phyloP scores from a whole-genome alignment of 30 jellyfish, hydroid and myxozoan species.

The Aurelia coerulea region DNA sequence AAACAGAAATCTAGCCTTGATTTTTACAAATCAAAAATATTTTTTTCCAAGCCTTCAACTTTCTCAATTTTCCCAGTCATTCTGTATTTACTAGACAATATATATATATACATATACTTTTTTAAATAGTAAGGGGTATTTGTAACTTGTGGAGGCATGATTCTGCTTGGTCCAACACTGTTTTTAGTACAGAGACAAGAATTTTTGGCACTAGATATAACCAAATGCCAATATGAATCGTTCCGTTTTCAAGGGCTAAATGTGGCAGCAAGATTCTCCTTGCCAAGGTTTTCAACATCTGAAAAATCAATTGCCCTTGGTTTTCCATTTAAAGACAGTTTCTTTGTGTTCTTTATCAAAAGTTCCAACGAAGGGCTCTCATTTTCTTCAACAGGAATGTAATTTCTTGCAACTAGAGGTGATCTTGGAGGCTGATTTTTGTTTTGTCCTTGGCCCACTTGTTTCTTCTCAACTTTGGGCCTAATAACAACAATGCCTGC shows the following conservation, averaged over 20 bases:
- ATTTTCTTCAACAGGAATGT: slow-evolving; percentile 25
- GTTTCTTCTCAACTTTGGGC: not conserved
- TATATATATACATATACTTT: too few species aligned
- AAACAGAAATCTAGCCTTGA: too few species aligned
- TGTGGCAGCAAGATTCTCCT: slow-evolving; percentile 60
- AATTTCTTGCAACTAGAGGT: slow-evolving; percentile 59
- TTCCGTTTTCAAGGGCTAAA: slow-evolving; percentile 43
- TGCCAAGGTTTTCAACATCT: slow-evolving; percentile 35
- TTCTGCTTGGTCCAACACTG: too few species aligned
- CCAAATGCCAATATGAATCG: too few species aligned
- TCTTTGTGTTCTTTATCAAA: slow-evolving; percentile 27
- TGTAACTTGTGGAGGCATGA: too few species aligned
- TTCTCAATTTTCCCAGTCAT: too few species aligned
- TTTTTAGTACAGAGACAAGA: too few species aligned
- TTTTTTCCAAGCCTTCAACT: too few species aligned
- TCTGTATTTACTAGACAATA: too few species aligned
- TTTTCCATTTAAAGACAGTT: slow-evolving; percentile 24
- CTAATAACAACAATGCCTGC: not conserved
- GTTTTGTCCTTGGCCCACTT: not conserved
- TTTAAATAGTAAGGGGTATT: too few species aligned
- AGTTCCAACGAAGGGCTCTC: slow-evolving; percentile 42
- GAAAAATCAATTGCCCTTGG: slow-evolving; percentile 19
- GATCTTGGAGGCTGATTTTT: slow-evolving; percentile 12
- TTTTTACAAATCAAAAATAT: too few species aligned
- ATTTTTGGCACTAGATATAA: not conserved